phyloP scores from a whole-genome alignment of 2,888 invertebrate genomes.

The Cotesia congregata region DNA sequence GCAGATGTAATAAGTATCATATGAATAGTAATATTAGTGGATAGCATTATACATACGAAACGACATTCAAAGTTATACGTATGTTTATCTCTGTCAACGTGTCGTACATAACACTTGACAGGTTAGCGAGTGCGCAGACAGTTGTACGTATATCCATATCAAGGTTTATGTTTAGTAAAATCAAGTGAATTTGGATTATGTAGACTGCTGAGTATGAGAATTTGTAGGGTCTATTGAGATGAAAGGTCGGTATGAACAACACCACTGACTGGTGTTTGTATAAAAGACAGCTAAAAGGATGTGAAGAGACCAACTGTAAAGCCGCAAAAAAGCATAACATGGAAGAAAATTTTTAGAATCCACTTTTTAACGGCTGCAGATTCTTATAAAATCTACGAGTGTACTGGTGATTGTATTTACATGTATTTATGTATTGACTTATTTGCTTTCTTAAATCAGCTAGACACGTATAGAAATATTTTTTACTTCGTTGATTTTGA shows the following conservation, averaged over 20 bases:
- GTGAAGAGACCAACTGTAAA: not conserved
- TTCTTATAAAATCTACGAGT: not conserved
- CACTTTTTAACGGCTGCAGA: not conserved
- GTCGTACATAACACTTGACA: not conserved
- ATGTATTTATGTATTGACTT: not conserved
- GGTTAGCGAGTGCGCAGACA: not conserved
- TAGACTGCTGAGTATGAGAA: not conserved
- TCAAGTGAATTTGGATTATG: not conserved
- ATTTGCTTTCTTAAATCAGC: not conserved
- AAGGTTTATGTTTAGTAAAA: not conserved
- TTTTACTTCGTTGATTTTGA: not conserved
- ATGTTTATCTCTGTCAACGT: not conserved
- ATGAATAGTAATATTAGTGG: not conserved
- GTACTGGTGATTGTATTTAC: not conserved
- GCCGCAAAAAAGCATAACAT: not conserved
- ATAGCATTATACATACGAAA: not conserved
- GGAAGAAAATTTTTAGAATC: not conserved
- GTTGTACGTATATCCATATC: not conserved
- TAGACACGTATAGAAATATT: not conserved
- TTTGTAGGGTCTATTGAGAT: not conserved
- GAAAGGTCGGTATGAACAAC: too few relatives aligned
- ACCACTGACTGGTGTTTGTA: not conserved
- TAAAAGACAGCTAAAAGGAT: not conserved
- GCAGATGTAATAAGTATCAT: not conserved
- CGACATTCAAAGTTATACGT: not conserved